Evolutionary conservation across 2,113 vertebrate species (phyloP), one percentile per base, ranked within the genome.

Genomic region (Budorcas taxicolor): DNA sequence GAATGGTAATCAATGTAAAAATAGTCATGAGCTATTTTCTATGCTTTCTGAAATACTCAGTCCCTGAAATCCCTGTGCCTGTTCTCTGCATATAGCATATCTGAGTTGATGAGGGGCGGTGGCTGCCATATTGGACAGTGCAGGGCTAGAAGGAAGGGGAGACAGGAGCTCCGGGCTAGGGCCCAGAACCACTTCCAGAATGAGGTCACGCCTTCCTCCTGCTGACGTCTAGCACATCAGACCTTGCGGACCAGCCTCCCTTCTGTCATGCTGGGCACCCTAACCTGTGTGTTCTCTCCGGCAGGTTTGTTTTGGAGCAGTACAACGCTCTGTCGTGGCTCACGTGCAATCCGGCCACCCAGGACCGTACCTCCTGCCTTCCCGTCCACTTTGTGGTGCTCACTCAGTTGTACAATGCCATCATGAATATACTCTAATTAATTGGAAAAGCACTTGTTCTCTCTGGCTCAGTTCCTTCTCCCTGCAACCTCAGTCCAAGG

Each of bases 361-460:
- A 99, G 98, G 99, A 99, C 98, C 99, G 99, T 71, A 99, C 99
- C 96, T 99, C 99, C 99, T 99, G 99, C 99, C 99, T 99, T 98
- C 99, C 99, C 29, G 99, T 99, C 98, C 99, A 99, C 99, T 99
- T 99, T 58, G 99, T 99, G 97, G 99, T 99, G 98, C 99, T 99
- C 98, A 99, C 99, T 94, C 99, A 99, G 98, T 99, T 99, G 99
- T 99, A 99, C 99, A 99, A 99, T 6, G 99, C 99, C 99, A 99
- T 99, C 98, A 99, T 99, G 99, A 99, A 99, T 98, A 99, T 99
- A 99, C 99, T 99, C 85, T 99, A 99, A 99, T 95, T 99, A 99
- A 99, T 95, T 14, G 95, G 97, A 90, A 97, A 91, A 98, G 98
- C 98, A 98, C 98, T 98, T 98, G 96, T 97, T 97, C 98, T 97